Evolutionary conservation across 2,113 vertebrate genomes (phyloP).

Genomic region (Dunckerocampus dactyliophorus): DNA sequence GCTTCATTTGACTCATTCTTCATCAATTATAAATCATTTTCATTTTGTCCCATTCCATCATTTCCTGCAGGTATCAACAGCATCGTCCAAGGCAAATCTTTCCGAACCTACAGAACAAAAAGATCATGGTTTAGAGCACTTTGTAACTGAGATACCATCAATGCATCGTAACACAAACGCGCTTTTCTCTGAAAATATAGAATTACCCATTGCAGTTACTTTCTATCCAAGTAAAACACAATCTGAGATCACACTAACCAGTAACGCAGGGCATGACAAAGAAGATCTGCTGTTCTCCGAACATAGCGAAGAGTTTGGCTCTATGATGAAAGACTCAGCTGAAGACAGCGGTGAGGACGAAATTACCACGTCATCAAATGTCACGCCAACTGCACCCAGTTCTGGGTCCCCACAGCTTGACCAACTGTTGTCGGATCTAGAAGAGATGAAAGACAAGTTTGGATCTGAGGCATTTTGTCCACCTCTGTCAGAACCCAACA

Average conservation of each 20-base stretch:
- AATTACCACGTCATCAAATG: slow-evolving; percentile 20
- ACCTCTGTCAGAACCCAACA: slow-evolving; percentile 18
- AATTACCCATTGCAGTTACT: slow-evolving; percentile 15
- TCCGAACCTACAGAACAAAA: slow-evolving; percentile 48
- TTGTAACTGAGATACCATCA: slow-evolving; percentile 9
- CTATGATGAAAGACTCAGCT: not conserved
- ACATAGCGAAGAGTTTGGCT: slow-evolving; percentile 18
- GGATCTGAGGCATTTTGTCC: slow-evolving; percentile 19
- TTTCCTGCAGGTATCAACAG: slow-evolving; percentile 63
- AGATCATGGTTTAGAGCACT: slow-evolving; percentile 27
- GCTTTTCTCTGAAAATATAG: slow-evolving; percentile 22
- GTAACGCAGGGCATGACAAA: slow-evolving; percentile 13
- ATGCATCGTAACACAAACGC: slow-evolving; percentile 16
- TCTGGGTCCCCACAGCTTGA: slow-evolving; percentile 49
- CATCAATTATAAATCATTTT: slow-evolving; percentile 23
- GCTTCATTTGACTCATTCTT: slow-evolving; percentile 29
- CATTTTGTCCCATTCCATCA: slow-evolving; percentile 54
- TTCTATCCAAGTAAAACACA: slow-evolving; percentile 36
- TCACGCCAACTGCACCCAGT: slow-evolving; percentile 19
- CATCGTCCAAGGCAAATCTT: slow-evolving; percentile 50
- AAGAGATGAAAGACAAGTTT: slow-evolving; percentile 47
- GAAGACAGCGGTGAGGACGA: slow-evolving; percentile 26
- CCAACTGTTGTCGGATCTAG: slow-evolving; percentile 44
- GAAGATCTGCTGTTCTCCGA: slow-evolving; percentile 10
- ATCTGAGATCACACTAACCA: slow-evolving; percentile 15